These are phyloP conservation scores for Drosophila cyrtoloma DNA, from an alignment of 2,888 invertebrate species.

Conservation along the genomic window DNA sequence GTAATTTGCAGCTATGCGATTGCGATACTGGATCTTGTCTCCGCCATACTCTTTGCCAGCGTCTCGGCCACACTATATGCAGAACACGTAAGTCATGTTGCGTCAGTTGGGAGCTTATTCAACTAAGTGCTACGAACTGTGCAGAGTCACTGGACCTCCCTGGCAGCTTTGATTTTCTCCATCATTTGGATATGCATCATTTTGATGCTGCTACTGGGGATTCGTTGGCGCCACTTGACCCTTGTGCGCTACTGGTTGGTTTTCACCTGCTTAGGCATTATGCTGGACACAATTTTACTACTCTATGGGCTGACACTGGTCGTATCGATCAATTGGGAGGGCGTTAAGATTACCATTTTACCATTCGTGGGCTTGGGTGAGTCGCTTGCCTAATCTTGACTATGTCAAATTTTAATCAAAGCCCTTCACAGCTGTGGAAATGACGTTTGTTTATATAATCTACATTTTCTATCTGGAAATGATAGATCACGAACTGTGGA, in stretches of 20 bases:
- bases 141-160: constrained; percentile 56
- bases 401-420: background rate
- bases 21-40: constrained; percentile 64
- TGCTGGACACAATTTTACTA: constrained; percentile 59
- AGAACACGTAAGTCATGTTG: constrained; percentile 54
- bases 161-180: constrained; percentile 57
- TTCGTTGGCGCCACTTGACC: constrained; percentile 42
- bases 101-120: background rate
- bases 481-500: constrained; percentile 30
- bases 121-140: background rate
- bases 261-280: constrained; percentile 68
- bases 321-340: constrained; percentile 64
- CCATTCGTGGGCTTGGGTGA: constrained; percentile 66
- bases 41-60: constrained; percentile 64
- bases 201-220: constrained; percentile 43
- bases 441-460: constrained; percentile 71
- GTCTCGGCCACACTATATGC: constrained; percentile 59
- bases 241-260: constrained; percentile 64
- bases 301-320: constrained; percentile 64
- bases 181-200: constrained; percentile 61
- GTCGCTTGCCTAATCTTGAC: background rate
- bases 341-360: constrained; percentile 57
- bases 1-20: constrained; percentile 71
- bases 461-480: constrained; percentile 64
- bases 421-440: constrained; percentile 60